A percentile compares a stretch with the other conserved stretches of the same genome.
These are phyloP conservation scores for Dreissena polymorpha DNA, from an alignment of 1,140 invertebrate genomes.

Conservation along the genomic window DNA sequence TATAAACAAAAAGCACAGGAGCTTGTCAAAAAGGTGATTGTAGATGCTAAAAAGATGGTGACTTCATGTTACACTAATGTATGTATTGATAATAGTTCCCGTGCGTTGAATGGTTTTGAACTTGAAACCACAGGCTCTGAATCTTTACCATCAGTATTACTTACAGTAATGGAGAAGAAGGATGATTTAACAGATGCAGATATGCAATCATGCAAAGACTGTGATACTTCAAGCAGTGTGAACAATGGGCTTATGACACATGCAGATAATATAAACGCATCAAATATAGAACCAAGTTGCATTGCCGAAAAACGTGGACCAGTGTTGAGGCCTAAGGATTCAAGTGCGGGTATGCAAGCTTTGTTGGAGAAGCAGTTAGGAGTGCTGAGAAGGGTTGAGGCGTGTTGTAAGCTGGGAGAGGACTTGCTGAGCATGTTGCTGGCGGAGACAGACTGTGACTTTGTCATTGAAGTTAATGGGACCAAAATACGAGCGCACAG, in stretches of 20 bases:
- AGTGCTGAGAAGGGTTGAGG: conserved; percentile 63
- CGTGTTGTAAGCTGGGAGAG: conserved; percentile 87
- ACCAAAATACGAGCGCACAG: conserved; percentile 91
- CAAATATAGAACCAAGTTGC: background rate
- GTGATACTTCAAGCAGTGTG: background rate
- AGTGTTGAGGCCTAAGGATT: background rate
- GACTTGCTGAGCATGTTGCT: conserved; percentile 93
- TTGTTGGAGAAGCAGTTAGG: background rate
- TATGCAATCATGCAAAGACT: background rate
- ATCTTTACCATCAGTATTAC: background rate
- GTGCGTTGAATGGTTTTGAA: background rate
- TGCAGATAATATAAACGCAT: background rate
- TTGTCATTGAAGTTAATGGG: conserved; percentile 86
- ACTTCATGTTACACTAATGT: background rate
- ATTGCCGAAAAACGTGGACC: conserved; percentile 2
- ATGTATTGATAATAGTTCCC: background rate
- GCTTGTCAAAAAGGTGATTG: conserved; percentile 35
- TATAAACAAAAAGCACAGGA: background rate
- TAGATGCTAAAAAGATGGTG: conserved; percentile 32
- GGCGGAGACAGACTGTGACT: conserved; percentile 92
- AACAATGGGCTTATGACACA: background rate
- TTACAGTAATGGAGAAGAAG: background rate
- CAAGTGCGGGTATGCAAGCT: conserved; percentile 2
- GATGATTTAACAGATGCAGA: background rate
- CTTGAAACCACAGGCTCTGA: background rate